A percentile compares a stretch with the other conserved stretches of the same genome.
Evolutionary conservation across 2,113 vertebrate species (phyloP).

Genomic region (Ardeotis arabs): DNA sequence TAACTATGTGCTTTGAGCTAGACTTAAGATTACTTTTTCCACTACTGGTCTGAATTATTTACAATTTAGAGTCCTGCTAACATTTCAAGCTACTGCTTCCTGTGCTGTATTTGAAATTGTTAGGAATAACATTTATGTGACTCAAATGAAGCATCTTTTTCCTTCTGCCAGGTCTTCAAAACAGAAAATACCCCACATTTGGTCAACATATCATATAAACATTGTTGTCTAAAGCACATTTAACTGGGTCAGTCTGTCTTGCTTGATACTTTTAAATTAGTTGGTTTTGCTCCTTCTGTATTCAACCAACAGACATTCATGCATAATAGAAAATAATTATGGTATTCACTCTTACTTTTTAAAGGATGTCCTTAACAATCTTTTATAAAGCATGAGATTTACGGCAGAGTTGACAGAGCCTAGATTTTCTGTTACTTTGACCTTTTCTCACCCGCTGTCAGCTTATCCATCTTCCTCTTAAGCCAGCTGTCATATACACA

Average conservation of each 20-base stretch:
- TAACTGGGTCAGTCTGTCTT: background rate
- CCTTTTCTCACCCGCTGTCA: background rate
- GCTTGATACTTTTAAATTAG: background rate
- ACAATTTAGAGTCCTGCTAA: background rate
- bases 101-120: conserved; percentile 36
- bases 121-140: conserved; percentile 26
- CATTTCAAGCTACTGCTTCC: background rate
- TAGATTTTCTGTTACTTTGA: background rate
- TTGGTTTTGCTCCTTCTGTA: background rate
- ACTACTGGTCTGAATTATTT: background rate
- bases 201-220: background rate
- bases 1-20: background rate
- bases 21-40: background rate
- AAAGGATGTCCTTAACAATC: background rate
- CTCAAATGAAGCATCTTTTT: conserved; percentile 37
- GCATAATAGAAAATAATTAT: background rate
- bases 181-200: background rate
- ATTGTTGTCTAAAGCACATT: background rate
- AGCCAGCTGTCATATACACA: background rate
- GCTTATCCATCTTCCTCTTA: background rate
- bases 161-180: conserved; percentile 7
- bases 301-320: background rate
- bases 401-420: background rate
- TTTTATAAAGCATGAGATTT: background rate
- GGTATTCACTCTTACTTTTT: background rate